A percentile compares a stretch with the other conserved stretches of the same genome.
phyloP scores from a whole-genome alignment of 2,113 vertebrate species.

The Astatoreochromis straeleni region DNA sequence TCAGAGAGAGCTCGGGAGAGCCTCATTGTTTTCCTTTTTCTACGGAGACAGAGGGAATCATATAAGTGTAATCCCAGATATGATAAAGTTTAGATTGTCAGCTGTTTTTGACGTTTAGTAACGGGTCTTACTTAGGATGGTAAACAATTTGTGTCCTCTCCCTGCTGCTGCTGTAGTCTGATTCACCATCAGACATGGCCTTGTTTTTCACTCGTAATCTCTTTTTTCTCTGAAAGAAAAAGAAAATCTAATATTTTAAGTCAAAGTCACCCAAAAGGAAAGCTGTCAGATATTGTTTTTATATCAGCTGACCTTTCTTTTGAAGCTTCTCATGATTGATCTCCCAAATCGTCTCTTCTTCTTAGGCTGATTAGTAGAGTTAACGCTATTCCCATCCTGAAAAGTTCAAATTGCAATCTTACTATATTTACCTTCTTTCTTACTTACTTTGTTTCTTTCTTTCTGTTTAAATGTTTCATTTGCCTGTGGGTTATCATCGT shows the following conservation, averaged over 20 bases:
- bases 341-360: slow-evolving; percentile 72
- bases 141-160: slow-evolving; percentile 75
- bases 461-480: not conserved
- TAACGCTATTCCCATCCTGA: slow-evolving; percentile 55
- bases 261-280: not conserved
- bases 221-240: slow-evolving; percentile 79
- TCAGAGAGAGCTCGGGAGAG: slow-evolving; percentile 91
- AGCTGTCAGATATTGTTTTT: not conserved
- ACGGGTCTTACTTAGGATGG: slow-evolving; percentile 74
- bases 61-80: not conserved
- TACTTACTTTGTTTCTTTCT: not conserved
- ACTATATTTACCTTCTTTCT: not conserved
- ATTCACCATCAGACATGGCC: slow-evolving; percentile 76
- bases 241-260: not conserved
- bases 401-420: not conserved
- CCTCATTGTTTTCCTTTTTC: slow-evolving; percentile 91
- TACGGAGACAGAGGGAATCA: not conserved
- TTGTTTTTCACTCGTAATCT: slow-evolving; percentile 75
- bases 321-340: slow-evolving; percentile 82
- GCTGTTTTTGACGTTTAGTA: not conserved
- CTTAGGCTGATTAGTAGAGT: slow-evolving; percentile 64
- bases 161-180: slow-evolving; percentile 72
- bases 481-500: slow-evolving; percentile 32
- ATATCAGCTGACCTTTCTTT: slow-evolving; percentile 77
- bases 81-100: not conserved